These are phyloP conservation scores for Riparia riparia DNA, from an alignment of 2,113 vertebrate species.

Conservation along the genomic window DNA sequence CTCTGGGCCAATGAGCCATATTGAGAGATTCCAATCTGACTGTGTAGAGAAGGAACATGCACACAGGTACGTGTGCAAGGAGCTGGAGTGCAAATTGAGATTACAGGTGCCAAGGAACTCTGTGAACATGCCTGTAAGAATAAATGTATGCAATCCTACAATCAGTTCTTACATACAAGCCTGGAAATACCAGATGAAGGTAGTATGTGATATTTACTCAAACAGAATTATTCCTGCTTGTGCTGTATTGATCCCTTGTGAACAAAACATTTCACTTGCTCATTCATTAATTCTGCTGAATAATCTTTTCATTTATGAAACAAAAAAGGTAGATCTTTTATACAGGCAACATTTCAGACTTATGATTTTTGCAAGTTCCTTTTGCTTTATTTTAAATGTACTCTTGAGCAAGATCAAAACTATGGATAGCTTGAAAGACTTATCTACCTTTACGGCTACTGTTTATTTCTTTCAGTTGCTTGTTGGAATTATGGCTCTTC, in stretches of 20 bases:
- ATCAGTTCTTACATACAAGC: background rate
- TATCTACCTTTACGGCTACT: conserved; percentile 13
- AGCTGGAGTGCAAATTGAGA: background rate
- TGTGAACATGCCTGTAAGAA: background rate
- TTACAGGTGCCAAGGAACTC: background rate
- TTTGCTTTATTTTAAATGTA: background rate
- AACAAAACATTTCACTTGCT: background rate
- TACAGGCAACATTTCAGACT: background rate
- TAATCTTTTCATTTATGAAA: background rate
- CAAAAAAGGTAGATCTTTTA: background rate
- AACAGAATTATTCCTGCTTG: background rate
- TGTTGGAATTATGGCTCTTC: conserved; percentile 86
- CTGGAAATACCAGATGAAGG: background rate
- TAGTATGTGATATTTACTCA: background rate
- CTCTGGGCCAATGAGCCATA: background rate
- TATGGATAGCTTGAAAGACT: background rate
- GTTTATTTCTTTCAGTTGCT: conserved; percentile 80
- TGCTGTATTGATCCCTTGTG: background rate
- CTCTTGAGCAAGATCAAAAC: background rate
- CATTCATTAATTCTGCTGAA: background rate
- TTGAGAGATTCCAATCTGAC: background rate
- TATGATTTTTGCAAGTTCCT: background rate
- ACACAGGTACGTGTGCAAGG: background rate
- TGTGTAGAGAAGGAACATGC: background rate
- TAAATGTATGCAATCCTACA: background rate